phyloP scores from a whole-genome alignment of 2,888 invertebrate species.

The Catocala sponsa region DNA sequence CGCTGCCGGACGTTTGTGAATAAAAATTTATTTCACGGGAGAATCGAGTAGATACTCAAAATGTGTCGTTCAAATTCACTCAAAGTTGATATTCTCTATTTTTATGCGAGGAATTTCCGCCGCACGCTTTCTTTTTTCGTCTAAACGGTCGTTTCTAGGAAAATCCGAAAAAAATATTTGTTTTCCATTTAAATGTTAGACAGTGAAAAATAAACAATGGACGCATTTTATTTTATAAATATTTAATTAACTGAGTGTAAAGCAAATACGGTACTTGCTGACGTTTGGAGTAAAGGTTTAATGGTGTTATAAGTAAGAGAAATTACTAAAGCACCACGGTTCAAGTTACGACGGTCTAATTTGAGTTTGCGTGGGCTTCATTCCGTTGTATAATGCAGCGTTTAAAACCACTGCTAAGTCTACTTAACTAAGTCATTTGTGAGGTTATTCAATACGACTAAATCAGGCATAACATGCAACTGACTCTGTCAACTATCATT shows the following conservation, averaged over 20 bases:
- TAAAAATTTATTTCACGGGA: constrained; percentile 4
- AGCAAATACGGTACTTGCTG: constrained; percentile 5
- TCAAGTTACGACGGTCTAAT: constrained; percentile 16
- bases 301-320: constrained; percentile 12
- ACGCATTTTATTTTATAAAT: constrained; percentile 3
- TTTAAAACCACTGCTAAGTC: constrained; percentile 23
- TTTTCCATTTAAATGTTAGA: constrained; percentile 2
- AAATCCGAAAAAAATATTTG: constrained; percentile 16
- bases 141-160: constrained; percentile 12
- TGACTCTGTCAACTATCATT: no score
- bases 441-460: no score
- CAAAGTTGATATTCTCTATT: constrained; percentile 24
- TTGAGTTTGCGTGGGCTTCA: constrained; percentile 23
- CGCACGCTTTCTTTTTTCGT: constrained; percentile 3
- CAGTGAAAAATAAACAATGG: neutral
- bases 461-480: no score
- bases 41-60: constrained; percentile 9
- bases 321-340: constrained; percentile 21
- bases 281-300: constrained; percentile 11
- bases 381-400: constrained; percentile 10
- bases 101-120: constrained; percentile 10
- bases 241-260: constrained; percentile 9
- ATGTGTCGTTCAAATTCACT: constrained; percentile 4
- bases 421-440: neutral
- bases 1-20: neutral